A percentile compares a stretch with the other conserved stretches of the same genome.
phyloP scores from a whole-genome alignment of 2,888 invertebrate genomes.

The Cryptocheilus praepositus region DNA sequence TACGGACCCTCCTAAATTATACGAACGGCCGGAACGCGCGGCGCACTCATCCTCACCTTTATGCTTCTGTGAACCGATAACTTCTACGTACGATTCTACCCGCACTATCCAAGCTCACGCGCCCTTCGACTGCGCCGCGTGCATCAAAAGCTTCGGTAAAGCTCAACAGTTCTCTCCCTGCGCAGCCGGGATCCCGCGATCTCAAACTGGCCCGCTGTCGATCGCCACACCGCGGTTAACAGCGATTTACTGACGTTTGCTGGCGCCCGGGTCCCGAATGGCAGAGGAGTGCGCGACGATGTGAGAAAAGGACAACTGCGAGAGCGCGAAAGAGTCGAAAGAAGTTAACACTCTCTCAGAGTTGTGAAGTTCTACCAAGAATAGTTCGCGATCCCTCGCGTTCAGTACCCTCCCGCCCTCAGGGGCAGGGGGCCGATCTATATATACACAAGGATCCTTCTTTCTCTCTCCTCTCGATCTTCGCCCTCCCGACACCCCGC shows the following conservation, averaged over 20 bases:
- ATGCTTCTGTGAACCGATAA: too few species aligned
- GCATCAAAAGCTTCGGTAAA: too few species aligned
- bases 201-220: constrained; percentile 4
- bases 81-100: too few species aligned
- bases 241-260: constrained; percentile 55
- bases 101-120: too few species aligned
- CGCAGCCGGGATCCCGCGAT: not conserved
- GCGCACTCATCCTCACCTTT: too few species aligned
- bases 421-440: constrained; percentile 53
- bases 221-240: constrained; percentile 39
- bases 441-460: constrained; percentile 51
- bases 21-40: too few species aligned
- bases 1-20: too few species aligned
- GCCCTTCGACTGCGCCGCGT: too few species aligned
- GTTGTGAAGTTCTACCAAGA: constrained; percentile 69
- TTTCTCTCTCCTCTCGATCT: constrained; percentile 18
- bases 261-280: constrained; percentile 34
- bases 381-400: constrained; percentile 68
- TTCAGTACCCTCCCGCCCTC: constrained; percentile 52
- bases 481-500: constrained; percentile 33
- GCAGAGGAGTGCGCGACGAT: constrained; percentile 13
- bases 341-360: constrained; percentile 31
- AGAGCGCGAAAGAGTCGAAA: constrained; percentile 38
- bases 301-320: constrained; percentile 35
- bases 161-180: too few species aligned